These are phyloP conservation scores for Scolopax bukidnonensis DNA, from an alignment of 2,797 vertebrate genomes.

Conservation along the genomic window DNA sequence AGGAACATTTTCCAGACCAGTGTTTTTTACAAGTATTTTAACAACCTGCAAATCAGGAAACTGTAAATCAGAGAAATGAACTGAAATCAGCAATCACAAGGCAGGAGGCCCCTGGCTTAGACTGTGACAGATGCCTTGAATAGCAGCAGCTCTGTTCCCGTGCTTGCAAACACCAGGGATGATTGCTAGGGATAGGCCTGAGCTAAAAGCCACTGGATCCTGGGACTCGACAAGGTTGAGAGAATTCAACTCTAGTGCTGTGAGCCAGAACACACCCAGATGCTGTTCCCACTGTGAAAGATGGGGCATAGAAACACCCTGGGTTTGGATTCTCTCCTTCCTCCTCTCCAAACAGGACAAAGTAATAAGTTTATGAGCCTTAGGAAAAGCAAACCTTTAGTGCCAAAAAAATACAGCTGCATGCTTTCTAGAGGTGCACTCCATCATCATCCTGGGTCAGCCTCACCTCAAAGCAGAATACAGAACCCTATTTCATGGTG, in stretches of 20 bases:
- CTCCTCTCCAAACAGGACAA: not conserved
- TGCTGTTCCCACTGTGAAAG: not conserved
- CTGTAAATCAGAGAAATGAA: slow-evolving; percentile 74
- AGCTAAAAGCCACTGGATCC: not conserved
- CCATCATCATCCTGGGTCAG: not conserved
- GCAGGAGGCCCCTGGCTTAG: slow-evolving; percentile 43
- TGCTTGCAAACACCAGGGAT: not conserved
- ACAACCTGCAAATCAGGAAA: slow-evolving; percentile 75
- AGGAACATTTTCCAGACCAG: slow-evolving; percentile 72
- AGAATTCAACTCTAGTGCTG: not conserved
- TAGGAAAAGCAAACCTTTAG: not conserved
- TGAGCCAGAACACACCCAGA: not conserved
- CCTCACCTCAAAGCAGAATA: not conserved
- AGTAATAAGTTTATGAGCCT: not conserved
- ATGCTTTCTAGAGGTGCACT: not conserved
- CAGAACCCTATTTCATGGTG: not conserved
- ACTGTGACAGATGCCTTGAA: not conserved
- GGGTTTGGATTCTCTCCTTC: not conserved
- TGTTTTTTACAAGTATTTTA: slow-evolving; percentile 74
- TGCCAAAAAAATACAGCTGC: not conserved
- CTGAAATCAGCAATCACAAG: slow-evolving; percentile 66
- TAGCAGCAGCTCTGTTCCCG: not conserved
- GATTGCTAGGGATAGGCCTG: not conserved
- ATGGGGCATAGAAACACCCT: not conserved
- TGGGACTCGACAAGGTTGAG: rapidly evolving